Evolutionary conservation across 2,888 invertebrate genomes (phyloP), one percentile per base, ranked within the genome.

Genomic region (Plebejus argus): DNA sequence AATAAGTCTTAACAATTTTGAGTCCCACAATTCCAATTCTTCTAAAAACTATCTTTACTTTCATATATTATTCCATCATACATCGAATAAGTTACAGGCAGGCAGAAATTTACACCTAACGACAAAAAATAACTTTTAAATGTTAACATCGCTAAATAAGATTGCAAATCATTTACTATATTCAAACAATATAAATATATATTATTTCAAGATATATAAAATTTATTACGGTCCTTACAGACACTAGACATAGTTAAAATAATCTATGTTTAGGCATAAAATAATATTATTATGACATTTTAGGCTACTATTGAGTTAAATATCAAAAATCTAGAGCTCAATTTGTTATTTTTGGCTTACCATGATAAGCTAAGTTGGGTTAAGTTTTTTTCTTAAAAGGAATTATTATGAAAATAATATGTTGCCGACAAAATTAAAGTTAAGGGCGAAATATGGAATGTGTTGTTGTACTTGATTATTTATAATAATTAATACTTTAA

Each of bases 1-100:
- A 81, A 83, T 80, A 79, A 82, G 76, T 80, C 76, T 53, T 71
- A 20, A 39, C 71, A 39, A 39, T 39, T 39, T 71, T 71, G n/a
- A 39, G 35, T 71, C 35, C 71, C 39, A 39, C 39, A n/a, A 39
- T 71, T 39, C 71, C 71, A 71, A 71, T 35, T 39, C 8, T 35
- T n/a, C 18, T 70, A 70, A 15, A 70, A 28, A 70, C 33, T n/a
- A n/a, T 33, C n/a, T 39, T 39, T 7, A 71, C 70, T 71, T n/a
- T n/a, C 18, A 71, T 20, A 61, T 66, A 28, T 66, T 23, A 66
- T 28, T 66, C 28, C 66, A 66, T 28, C 66, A 66, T 66, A 15
- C 28, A 23, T 61, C 61, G 66, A 66, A 66, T 66, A 66, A 28
- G 66, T 66, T 66, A 28, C 66, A 66, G 15, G 66, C 66, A 66